Conservation (phyloP, 2,888 invertebrate genomes). For the Drosophila dives region DNA sequence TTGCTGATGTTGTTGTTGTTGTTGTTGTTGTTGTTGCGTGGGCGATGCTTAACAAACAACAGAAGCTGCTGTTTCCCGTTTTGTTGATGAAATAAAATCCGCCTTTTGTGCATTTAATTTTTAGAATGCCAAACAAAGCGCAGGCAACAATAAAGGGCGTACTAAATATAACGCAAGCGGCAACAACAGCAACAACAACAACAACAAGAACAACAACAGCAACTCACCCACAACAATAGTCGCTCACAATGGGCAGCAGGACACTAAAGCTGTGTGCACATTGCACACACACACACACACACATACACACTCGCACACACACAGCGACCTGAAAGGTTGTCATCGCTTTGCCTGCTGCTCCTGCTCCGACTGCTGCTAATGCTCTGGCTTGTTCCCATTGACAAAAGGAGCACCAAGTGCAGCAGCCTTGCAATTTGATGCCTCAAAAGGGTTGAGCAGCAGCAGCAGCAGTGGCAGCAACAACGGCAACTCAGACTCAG, state of each 20-base stretch:
- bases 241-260: constrained; percentile 68
- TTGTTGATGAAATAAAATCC: constrained; percentile 80
- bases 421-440: constrained; percentile 77
- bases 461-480: neutral
- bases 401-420: constrained; percentile 80
- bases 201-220: constrained; percentile 67
- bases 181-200: constrained; percentile 48
- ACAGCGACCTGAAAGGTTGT: constrained; percentile 66
- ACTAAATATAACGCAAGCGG: constrained; percentile 69
- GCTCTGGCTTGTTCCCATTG: constrained; percentile 12
- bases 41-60: constrained; percentile 79
- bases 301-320: neutral
- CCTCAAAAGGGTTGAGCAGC: constrained; percentile 59
- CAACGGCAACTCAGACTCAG: neutral
- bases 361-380: neutral
- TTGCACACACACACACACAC: constrained; percentile 29
- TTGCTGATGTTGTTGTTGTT: constrained; percentile 27
- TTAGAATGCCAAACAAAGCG: constrained; percentile 77
- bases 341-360: constrained; percentile 27
- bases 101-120: constrained; percentile 82
- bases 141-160: constrained; percentile 78
- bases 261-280: constrained; percentile 59
- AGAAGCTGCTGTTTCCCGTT: constrained; percentile 81
- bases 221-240: constrained; percentile 74
- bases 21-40: constrained; percentile 65